A percentile compares a stretch with the other conserved stretches of the same genome.
Evolutionary conservation across 2,888 invertebrate genomes (phyloP).

Genomic region (Cordilura impudica): DNA sequence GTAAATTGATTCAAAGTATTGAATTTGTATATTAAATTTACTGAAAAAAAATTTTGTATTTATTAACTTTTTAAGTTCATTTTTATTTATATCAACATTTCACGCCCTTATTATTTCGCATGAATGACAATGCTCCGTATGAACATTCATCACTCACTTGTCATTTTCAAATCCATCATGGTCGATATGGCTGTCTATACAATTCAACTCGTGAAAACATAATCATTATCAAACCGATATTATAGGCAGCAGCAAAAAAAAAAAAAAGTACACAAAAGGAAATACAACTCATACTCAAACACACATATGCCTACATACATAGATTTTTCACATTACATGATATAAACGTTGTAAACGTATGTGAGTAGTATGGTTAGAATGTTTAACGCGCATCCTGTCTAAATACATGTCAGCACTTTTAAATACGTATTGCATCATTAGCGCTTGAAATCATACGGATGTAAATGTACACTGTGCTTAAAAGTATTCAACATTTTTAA

Average conservation of each 20-base stretch:
- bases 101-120: slow-evolving; percentile 19
- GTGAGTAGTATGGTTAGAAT: background rate
- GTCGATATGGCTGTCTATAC: slow-evolving; percentile 31
- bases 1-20: no score
- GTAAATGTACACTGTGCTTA: background rate
- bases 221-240: slow-evolving; percentile 42
- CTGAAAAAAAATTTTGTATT: no score
- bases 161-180: slow-evolving; percentile 50
- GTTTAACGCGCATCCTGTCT: slow-evolving; percentile 32
- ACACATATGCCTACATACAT: background rate
- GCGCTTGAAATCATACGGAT: background rate
- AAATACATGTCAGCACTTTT: slow-evolving; percentile 41
- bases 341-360: background rate
- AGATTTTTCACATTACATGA: slow-evolving; percentile 29
- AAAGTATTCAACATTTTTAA: no score
- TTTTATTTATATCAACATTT: background rate
- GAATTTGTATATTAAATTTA: no score
- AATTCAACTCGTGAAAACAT: slow-evolving; percentile 34
- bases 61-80: no score
- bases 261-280: slow-evolving; percentile 31
- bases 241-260: background rate
- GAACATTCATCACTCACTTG: slow-evolving; percentile 53
- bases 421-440: slow-evolving; percentile 16
- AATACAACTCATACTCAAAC: slow-evolving; percentile 34
- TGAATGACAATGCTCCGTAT: slow-evolving; percentile 1